Evolutionary conservation across 2,113 vertebrate genomes (phyloP).

Genomic region (Indicator indicator): DNA sequence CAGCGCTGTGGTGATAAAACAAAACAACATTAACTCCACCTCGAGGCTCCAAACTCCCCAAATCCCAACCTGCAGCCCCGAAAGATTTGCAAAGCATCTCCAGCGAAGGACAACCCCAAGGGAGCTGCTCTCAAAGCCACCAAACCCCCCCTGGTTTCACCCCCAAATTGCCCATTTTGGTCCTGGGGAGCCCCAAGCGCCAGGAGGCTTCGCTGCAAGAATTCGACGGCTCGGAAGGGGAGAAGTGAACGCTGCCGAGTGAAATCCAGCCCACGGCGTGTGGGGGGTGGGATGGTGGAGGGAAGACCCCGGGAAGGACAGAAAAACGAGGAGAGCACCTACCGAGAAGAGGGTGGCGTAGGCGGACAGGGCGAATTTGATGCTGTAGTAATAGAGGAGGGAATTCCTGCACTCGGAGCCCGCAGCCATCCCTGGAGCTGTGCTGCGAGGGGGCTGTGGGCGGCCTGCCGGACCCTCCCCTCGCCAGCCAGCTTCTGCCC

Average conservation of each 20-base stretch:
- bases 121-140: not conserved
- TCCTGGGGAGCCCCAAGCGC: accelerated
- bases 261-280: not conserved
- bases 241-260: not conserved
- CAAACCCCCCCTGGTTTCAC: accelerated
- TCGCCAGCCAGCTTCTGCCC: not conserved
- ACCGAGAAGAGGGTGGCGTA: slow-evolving; percentile 90
- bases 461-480: not conserved
- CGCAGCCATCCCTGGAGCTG: not conserved
- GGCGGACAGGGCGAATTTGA: slow-evolving; percentile 86
- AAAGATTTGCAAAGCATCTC: not conserved
- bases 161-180: not conserved
- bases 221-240: not conserved
- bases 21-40: too few relatives aligned
- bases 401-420: slow-evolving; percentile 63
- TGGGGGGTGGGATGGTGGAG: not conserved
- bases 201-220: not conserved
- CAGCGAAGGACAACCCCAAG: not conserved
- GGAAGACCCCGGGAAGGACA: not conserved
- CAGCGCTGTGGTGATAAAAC: too few relatives aligned
- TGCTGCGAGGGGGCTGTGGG: not conserved
- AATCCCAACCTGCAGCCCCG: accelerated
- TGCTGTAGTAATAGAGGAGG: slow-evolving; percentile 82
- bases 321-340: slow-evolving; percentile 59
- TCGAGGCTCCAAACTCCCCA: not conserved